A percentile compares a stretch with the other conserved stretches of the same genome.
Evolutionary conservation across 2,797 vertebrate genomes (phyloP).

Genomic region (Varecia variegata): DNA sequence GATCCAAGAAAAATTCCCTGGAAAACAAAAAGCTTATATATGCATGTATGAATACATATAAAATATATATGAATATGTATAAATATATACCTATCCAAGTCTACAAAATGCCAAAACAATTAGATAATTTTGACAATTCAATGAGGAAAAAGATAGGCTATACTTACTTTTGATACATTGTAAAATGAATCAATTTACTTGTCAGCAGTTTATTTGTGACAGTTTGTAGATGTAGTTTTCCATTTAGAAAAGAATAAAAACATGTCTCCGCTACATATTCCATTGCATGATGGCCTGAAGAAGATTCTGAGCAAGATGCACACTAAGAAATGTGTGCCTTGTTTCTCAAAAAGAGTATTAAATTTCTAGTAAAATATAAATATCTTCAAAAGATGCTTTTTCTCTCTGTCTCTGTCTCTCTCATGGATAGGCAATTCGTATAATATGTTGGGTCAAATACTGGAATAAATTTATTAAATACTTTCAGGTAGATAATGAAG

Average conservation of each 20-base stretch:
- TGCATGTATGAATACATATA: background rate
- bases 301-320: background rate
- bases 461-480: background rate
- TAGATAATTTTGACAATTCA: conserved; percentile 7
- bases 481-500: background rate
- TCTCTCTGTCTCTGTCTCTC: background rate
- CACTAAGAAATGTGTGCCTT: background rate
- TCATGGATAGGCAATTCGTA: background rate
- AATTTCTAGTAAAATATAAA: background rate
- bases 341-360: background rate
- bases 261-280: background rate
- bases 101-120: background rate
- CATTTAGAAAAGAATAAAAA: background rate
- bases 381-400: background rate
- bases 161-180: background rate
- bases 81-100: background rate
- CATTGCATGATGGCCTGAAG: background rate
- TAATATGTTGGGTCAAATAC: background rate
- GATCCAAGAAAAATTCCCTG: background rate
- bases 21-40: background rate
- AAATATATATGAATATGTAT: background rate
- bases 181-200: background rate
- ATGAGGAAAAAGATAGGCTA: background rate
- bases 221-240: background rate
- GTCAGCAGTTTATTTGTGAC: background rate